Percentiles rank a stretch among this genome's conserved stretches.
phyloP scores from a whole-genome alignment of 2,797 vertebrate species.

The Eulemur albifrons region DNA sequence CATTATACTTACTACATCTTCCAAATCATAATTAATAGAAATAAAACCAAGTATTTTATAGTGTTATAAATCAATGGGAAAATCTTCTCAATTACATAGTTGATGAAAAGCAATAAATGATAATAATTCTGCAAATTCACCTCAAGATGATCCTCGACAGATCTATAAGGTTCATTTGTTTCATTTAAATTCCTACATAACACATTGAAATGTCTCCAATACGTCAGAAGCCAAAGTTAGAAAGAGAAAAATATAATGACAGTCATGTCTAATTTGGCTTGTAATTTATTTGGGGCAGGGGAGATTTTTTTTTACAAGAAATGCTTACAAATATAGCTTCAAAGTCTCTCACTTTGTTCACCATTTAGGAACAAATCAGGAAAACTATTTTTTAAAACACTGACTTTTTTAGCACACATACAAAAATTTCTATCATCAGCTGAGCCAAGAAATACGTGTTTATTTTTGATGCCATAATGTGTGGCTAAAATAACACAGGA shows the following conservation, averaged over 20 bases:
- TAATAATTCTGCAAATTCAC: slow-evolving; percentile 73
- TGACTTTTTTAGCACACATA: slow-evolving; percentile 8
- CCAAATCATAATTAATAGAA: slow-evolving; percentile 77
- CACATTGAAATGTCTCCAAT: slow-evolving; percentile 48
- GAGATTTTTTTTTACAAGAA: slow-evolving; percentile 38
- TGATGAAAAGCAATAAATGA: slow-evolving; percentile 78
- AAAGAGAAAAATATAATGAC: slow-evolving; percentile 56
- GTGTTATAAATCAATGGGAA: slow-evolving; percentile 66
- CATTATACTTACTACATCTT: slow-evolving; percentile 70
- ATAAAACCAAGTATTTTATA: slow-evolving; percentile 70
- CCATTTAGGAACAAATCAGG: slow-evolving; percentile 43
- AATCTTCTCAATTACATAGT: slow-evolving; percentile 71
- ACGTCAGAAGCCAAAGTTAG: slow-evolving; percentile 54
- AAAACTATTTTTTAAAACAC: background rate
- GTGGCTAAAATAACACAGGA: slow-evolving; percentile 34
- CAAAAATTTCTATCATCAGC: background rate
- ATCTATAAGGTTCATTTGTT: slow-evolving; percentile 54
- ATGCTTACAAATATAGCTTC: slow-evolving; percentile 22
- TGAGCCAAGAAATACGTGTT: background rate
- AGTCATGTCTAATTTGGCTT: slow-evolving; percentile 53
- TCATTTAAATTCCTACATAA: slow-evolving; percentile 59
- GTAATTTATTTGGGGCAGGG: slow-evolving; percentile 27
- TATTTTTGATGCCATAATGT: slow-evolving; percentile 2
- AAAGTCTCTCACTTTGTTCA: slow-evolving; percentile 24
- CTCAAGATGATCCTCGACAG: slow-evolving; percentile 58